A percentile compares a stretch with the other conserved stretches of the same genome.
phyloP scores from a whole-genome alignment of 53 echinoderm and acorn worm species.

The Antedon mediterranea region DNA sequence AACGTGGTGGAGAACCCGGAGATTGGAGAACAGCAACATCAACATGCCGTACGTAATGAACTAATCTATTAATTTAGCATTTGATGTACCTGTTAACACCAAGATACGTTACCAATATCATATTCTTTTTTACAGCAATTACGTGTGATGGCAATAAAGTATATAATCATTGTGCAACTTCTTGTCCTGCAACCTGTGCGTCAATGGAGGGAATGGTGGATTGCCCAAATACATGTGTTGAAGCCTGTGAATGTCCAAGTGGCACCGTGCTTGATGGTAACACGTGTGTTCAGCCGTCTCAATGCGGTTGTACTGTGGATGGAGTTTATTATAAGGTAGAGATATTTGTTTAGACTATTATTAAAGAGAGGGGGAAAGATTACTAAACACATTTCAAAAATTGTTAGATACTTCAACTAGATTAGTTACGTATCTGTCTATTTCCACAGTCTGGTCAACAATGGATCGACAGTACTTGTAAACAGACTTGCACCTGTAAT shows the following conservation, averaged over 20 bases:
- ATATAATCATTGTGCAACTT: not conserved
- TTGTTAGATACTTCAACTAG: not conserved
- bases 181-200: constrained; percentile 42
- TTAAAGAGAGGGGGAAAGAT: not conserved
- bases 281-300: constrained; percentile 35
- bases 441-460: constrained; percentile 26
- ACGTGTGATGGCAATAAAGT: not conserved
- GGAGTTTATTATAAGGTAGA: constrained; percentile 40
- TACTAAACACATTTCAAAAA: not conserved
- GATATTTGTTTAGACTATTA: not conserved
- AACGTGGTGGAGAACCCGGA: no score
- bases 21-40: no score
- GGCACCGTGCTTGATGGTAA: constrained; percentile 46
- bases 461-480: constrained; percentile 19
- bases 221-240: constrained; percentile 28
- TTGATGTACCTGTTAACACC: no score
- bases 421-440: not conserved
- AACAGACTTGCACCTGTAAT: constrained; percentile 19
- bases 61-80: no score
- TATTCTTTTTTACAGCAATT: not conserved
- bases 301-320: constrained; percentile 55
- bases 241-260: constrained; percentile 56
- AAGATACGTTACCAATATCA: no score
- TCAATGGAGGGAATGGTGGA: constrained; percentile 12
- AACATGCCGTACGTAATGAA: constrained; percentile 43